Conservation (phyloP, 1,140 invertebrate genomes). For the Lepidurus apus region DNA sequence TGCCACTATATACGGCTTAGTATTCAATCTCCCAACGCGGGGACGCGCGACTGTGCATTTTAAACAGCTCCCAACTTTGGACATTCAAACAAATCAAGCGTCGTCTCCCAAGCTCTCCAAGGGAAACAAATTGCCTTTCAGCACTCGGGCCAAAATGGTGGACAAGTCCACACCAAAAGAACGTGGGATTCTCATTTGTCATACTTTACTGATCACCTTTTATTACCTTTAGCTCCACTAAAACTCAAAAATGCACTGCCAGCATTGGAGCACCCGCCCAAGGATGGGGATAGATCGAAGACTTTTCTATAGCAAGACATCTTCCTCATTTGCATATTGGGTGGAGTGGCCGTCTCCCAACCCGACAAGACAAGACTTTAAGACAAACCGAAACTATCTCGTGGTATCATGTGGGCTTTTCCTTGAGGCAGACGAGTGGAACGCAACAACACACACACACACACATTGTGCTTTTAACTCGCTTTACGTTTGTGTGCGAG, state of each 20-base stretch:
- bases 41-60: conserved; percentile 5
- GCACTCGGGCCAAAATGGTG: neutral
- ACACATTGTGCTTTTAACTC: conserved; percentile 1
- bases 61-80: neutral
- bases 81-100: neutral
- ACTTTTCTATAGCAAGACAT: conserved; percentile 10
- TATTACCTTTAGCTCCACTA: conserved; percentile 18
- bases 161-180: neutral
- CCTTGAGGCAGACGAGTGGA: neutral
- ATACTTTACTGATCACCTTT: conserved; percentile 18
- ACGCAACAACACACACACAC: neutral
- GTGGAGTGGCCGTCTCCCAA: conserved; percentile 2
- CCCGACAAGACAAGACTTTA: conserved; percentile 14
- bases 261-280: conserved; percentile 1
- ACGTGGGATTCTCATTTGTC: conserved; percentile 18
- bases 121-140: conserved; percentile 16
- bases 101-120: neutral
- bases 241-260: neutral
- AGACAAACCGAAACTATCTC: conserved; percentile 17
- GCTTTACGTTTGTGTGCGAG: neutral
- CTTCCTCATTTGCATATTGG: conserved; percentile 19
- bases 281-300: conserved; percentile 16
- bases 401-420: conserved; percentile 21
- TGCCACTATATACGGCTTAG: conserved; percentile 13
- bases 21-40: conserved; percentile 10